These are phyloP conservation scores for Apotomis capreana DNA, from an alignment of 2,888 invertebrate genomes.

Conservation along the genomic window DNA sequence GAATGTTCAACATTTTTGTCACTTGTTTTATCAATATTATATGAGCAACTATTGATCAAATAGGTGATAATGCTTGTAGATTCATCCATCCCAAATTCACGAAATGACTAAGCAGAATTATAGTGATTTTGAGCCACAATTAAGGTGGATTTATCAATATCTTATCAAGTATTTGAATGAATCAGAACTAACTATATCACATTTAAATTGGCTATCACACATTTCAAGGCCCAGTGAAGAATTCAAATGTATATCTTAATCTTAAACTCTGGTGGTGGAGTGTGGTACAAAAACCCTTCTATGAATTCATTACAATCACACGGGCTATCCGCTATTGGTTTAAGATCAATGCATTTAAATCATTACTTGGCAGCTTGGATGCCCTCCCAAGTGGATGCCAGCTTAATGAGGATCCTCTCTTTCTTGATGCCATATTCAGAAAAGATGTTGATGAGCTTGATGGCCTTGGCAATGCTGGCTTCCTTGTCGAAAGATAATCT, in stretches of 20 bases:
- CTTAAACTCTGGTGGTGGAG: too few relatives aligned
- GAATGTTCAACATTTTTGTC: too few relatives aligned
- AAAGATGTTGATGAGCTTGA: constrained; percentile 94
- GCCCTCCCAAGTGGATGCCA: constrained; percentile 99
- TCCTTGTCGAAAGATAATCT: constrained; percentile 97
- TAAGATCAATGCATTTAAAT: not conserved
- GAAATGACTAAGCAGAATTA: constrained; percentile 6
- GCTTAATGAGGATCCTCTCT: constrained; percentile 97
- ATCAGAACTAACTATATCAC: not conserved
- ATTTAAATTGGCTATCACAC: too few relatives aligned
- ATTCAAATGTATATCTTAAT: too few relatives aligned
- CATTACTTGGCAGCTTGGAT: constrained; percentile 96
- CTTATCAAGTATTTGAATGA: not conserved
- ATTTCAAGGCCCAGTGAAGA: too few relatives aligned
- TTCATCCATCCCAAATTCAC: constrained; percentile 17
- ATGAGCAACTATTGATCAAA: too few relatives aligned
- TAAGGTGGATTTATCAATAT: not conserved
- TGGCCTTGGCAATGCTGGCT: constrained; percentile 94
- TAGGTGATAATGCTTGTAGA: too few relatives aligned
- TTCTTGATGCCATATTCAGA: constrained; percentile 94
- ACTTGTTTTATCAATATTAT: too few relatives aligned
- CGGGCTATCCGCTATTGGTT: too few relatives aligned
- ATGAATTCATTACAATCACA: too few relatives aligned
- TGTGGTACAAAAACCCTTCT: too few relatives aligned
- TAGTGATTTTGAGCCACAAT: not conserved